phyloP scores from a whole-genome alignment of 2,113 vertebrate genomes.

The Lagenorhynchus albirostris region DNA sequence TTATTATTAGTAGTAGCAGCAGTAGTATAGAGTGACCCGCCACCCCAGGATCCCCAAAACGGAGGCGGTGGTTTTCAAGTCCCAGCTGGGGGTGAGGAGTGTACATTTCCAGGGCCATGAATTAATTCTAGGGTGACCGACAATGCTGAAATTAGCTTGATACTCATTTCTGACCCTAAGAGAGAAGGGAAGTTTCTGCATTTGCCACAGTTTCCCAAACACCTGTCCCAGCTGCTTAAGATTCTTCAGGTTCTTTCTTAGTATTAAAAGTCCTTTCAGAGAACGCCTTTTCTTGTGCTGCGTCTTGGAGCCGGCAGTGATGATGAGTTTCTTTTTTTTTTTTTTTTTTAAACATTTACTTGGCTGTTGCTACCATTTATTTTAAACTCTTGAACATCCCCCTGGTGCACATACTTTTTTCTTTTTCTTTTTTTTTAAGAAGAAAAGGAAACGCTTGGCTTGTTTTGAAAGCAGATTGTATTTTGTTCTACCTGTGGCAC shows the following conservation, averaged over 20 bases:
- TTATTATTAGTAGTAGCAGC: background rate
- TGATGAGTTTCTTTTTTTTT: background rate
- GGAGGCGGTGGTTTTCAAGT: background rate
- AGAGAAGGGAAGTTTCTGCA: background rate
- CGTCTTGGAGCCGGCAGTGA: background rate
- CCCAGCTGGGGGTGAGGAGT: background rate
- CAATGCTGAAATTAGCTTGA: background rate
- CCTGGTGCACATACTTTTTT: background rate
- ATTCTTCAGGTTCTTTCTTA: background rate
- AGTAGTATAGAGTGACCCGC: background rate
- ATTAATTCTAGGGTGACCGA: background rate
- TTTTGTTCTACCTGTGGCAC: background rate
- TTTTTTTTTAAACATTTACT: background rate
- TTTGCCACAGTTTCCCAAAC: background rate
- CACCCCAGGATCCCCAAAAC: background rate
- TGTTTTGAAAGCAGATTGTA: background rate
- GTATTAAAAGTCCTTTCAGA: background rate
- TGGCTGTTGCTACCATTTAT: background rate
- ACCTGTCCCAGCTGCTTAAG: background rate
- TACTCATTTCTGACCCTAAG: background rate
- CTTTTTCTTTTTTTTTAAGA: background rate
- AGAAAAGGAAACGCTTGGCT: background rate
- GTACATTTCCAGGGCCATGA: background rate
- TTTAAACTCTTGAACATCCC: background rate
- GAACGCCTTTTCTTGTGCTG: background rate